These are phyloP conservation scores for Rhabdornis inornatus DNA, from an alignment of 2,113 vertebrate genomes.

Conservation along the genomic window DNA sequence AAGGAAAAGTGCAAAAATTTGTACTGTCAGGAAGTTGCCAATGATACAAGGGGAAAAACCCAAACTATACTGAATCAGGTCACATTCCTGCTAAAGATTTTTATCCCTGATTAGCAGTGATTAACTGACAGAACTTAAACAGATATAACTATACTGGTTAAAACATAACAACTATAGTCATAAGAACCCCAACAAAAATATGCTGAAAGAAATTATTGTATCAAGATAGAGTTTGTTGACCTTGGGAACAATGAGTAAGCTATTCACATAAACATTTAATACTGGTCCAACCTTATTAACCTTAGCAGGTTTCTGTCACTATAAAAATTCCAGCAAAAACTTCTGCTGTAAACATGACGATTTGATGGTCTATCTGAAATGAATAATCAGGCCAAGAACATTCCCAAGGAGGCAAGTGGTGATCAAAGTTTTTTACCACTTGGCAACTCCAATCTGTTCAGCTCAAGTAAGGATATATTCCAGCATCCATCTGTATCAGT, in stretches of 20 bases:
- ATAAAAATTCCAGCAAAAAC: background rate
- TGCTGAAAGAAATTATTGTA: background rate
- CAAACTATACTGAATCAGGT: background rate
- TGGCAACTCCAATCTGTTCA: background rate
- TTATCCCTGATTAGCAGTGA: background rate
- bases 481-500: background rate
- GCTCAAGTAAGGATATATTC: background rate
- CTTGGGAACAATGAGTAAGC: background rate
- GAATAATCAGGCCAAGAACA: background rate
- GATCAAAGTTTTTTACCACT: background rate
- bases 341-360: background rate
- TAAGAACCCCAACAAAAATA: background rate
- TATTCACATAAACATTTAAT: background rate
- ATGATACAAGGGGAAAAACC: background rate
- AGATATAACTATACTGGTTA: background rate
- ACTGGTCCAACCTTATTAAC: background rate
- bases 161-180: background rate
- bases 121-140: background rate
- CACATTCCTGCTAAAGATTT: background rate
- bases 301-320: background rate
- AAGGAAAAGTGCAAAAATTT: background rate
- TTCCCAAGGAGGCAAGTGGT: background rate
- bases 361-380: background rate
- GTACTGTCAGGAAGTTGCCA: background rate
- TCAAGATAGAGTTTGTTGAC: background rate